These are phyloP conservation scores for Siderastrea siderea DNA, from an alignment of 92 coral and sea anemone species.

Conservation along the genomic window DNA sequence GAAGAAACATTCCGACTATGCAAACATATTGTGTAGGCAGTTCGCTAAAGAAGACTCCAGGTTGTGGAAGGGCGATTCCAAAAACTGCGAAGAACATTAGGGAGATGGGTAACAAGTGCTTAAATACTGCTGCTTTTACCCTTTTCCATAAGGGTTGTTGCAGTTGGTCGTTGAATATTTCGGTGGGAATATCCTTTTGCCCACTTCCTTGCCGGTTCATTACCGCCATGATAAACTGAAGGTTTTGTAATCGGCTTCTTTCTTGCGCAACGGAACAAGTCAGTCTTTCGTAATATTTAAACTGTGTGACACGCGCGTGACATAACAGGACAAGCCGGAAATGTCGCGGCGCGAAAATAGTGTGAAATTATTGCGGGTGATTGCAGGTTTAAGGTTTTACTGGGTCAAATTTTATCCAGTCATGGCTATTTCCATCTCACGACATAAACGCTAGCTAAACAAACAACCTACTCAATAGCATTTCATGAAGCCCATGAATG, in stretches of 20 bases:
- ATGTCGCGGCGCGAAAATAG: too few species aligned
- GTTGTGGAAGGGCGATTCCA: slow-evolving; percentile 80
- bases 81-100: slow-evolving; percentile 69
- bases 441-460: too few species aligned
- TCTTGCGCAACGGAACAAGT: not conserved
- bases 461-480: too few species aligned
- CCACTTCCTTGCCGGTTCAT: not conserved
- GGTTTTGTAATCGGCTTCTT: not conserved
- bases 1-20: slow-evolving; percentile 84
- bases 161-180: not conserved
- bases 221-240: slow-evolving; percentile 14
- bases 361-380: too few species aligned
- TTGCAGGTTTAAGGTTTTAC: not conserved
- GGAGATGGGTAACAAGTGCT: slow-evolving; percentile 81
- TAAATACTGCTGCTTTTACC: slow-evolving; percentile 31
- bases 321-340: not conserved
- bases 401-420: not conserved
- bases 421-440: too few species aligned
- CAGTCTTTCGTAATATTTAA: not conserved
- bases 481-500: too few species aligned
- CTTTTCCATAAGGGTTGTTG: slow-evolving; percentile 8
- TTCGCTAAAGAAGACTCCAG: slow-evolving; percentile 83
- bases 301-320: not conserved
- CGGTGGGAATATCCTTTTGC: not conserved
- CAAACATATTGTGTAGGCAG: slow-evolving; percentile 86